Evolutionary conservation across 2,888 invertebrate genomes (phyloP), one percentile per base, ranked within the genome.

Genomic region (Rhagium mordax): DNA sequence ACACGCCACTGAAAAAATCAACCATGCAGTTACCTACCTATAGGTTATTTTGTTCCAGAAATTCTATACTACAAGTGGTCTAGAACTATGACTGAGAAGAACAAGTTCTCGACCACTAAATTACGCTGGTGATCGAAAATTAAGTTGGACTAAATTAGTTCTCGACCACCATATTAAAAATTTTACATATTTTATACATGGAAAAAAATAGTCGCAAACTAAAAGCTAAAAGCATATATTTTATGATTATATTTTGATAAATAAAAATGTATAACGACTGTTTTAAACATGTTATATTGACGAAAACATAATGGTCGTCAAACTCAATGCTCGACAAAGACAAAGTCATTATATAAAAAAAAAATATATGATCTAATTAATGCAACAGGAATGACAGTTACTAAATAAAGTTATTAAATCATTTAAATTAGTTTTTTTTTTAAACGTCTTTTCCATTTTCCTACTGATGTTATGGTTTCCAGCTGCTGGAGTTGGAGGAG

Each of bases 311-410:
- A 48, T 48, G 48, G 48, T 48, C 48, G 48, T 48, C 48, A 48
- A 48, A 48, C 48, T 48, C 48, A 48, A 48, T 48, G 7, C 48
- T 48, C 48, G 48, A 48, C 48, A n/a, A n/a, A n/a, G n/a, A n/a
- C n/a, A n/a, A n/a, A n/a, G n/a, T n/a, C n/a, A n/a, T n/a, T n/a
- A n/a, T n/a, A n/a, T n/a, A n/a, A n/a, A n/a, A n/a, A n/a, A n/a
- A n/a, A n/a, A n/a, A n/a, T n/a, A n/a, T n/a, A n/a, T n/a, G n/a
- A n/a, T n/a, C n/a, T n/a, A n/a, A n/a, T n/a, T n/a, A n/a, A n/a
- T n/a, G n/a, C n/a, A n/a, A n/a, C n/a, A n/a, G n/a, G n/a, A n/a
- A n/a, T n/a, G n/a, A n/a, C n/a, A n/a, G n/a, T n/a, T n/a, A n/a
- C n/a, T n/a, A n/a, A n/a, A n/a, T n/a, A n/a, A n/a, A n/a, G n/a